Percentiles rank a stretch among this genome's conserved stretches.
phyloP scores from a whole-genome alignment of 2,888 invertebrate species.

The Mayetiola destructor region DNA sequence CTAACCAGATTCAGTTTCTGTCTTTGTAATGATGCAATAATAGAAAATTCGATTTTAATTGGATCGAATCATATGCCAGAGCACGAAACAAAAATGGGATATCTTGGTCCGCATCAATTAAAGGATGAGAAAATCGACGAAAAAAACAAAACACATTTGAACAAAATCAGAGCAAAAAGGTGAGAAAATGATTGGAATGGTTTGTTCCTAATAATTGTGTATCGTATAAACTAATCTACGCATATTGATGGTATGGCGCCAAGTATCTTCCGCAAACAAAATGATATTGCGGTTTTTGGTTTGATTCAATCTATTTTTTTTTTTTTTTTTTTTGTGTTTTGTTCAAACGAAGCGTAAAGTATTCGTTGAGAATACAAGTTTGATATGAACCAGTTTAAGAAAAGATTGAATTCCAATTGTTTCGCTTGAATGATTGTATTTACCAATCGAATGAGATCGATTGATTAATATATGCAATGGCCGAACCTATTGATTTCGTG shows the following conservation, averaged over 20 bases:
- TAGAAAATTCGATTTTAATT: slow-evolving; percentile 8
- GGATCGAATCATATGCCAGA: neutral
- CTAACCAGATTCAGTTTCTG: too few species aligned
- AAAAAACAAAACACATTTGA: neutral
- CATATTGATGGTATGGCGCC: slow-evolving; percentile 5
- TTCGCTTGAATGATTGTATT: neutral
- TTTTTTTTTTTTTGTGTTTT: too few species aligned
- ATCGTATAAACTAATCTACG: too few species aligned
- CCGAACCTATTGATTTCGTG: slow-evolving; percentile 6
- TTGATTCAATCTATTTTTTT: too few species aligned
- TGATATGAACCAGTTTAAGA: neutral
- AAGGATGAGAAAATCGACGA: too few species aligned
- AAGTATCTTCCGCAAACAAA: slow-evolving; percentile 10
- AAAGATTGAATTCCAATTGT: neutral
- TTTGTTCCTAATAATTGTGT: neutral
- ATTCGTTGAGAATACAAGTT: neutral
- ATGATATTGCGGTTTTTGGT: slow-evolving; percentile 9
- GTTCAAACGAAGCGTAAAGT: neutral
- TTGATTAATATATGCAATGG: slow-evolving; percentile 4
- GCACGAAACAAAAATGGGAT: neutral
- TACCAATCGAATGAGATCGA: too few species aligned
- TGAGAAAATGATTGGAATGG: neutral
- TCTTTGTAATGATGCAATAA: too few species aligned
- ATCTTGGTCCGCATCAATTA: too few species aligned
- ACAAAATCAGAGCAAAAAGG: neutral